These are phyloP conservation scores for Columbina picui DNA, from an alignment of 2,113 vertebrate species.

Conservation along the genomic window DNA sequence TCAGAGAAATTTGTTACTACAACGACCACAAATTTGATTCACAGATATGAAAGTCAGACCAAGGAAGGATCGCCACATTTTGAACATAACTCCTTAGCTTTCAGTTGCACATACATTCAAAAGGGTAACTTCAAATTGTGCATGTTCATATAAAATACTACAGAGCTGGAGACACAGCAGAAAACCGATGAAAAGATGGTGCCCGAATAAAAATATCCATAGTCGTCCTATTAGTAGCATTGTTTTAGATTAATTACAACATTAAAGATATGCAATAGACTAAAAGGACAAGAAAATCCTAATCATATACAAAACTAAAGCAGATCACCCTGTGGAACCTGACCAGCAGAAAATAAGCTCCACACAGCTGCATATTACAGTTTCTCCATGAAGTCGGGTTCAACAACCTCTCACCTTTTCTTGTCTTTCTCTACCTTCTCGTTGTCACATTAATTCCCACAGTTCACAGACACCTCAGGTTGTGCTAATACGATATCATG, in stretches of 20 bases:
- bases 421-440: neutral
- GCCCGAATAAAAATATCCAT: neutral
- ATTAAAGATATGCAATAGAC: neutral
- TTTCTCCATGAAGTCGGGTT: neutral
- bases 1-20: neutral
- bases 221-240: neutral
- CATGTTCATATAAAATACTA: neutral
- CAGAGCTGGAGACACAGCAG: neutral
- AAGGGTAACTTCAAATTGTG: neutral
- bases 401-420: neutral
- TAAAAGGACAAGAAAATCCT: neutral
- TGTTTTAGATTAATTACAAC: neutral
- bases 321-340: accelerated
- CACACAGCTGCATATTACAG: neutral
- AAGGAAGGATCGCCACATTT: neutral
- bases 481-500: neutral
- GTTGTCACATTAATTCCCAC: neutral
- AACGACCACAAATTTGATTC: accelerated
- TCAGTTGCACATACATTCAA: neutral
- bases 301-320: neutral
- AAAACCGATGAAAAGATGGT: neutral
- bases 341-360: neutral
- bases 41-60: neutral
- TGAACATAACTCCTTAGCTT: neutral
- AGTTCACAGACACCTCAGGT: neutral